Percentiles rank a stretch among this genome's conserved stretches.
Conservation (phyloP, 2,113 vertebrate species). For the Vidua macroura region DNA sequence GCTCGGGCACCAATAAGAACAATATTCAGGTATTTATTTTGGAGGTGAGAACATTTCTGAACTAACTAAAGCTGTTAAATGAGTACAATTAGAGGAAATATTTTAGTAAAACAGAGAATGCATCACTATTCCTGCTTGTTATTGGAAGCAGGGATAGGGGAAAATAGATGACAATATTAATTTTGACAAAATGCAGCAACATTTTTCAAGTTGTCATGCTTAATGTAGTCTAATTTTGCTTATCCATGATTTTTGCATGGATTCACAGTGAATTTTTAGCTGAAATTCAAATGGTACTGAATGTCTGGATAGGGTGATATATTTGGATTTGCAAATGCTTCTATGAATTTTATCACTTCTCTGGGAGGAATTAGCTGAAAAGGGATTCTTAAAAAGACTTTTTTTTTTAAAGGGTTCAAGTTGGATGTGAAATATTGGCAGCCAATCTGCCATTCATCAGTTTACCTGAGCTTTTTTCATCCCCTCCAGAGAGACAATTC, state of each 20-base stretch:
- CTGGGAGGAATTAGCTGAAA: background rate
- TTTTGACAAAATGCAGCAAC: background rate
- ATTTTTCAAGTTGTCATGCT: background rate
- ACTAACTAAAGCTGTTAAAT: background rate
- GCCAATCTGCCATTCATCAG: background rate
- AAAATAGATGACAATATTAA: background rate
- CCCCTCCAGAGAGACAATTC: background rate
- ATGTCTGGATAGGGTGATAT: background rate
- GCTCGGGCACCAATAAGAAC: background rate
- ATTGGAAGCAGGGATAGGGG: background rate
- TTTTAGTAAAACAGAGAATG: background rate
- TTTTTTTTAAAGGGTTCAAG: background rate
- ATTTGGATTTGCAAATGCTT: constrained; percentile 23
- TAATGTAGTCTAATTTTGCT: background rate
- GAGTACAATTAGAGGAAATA: background rate
- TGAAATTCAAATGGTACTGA: background rate
- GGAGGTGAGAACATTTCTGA: background rate
- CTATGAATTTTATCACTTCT: background rate
- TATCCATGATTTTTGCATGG: background rate
- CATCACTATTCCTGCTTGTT: background rate
- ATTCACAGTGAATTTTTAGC: background rate
- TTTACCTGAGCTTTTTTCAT: background rate
- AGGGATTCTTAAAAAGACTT: background rate
- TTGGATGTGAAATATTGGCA: background rate
- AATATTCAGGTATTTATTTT: background rate